Percentiles rank a stretch among this genome's conserved stretches.
These are phyloP conservation scores for Hydropsyche tenuis DNA, from an alignment of 1,140 invertebrate genomes.

Conservation along the genomic window DNA sequence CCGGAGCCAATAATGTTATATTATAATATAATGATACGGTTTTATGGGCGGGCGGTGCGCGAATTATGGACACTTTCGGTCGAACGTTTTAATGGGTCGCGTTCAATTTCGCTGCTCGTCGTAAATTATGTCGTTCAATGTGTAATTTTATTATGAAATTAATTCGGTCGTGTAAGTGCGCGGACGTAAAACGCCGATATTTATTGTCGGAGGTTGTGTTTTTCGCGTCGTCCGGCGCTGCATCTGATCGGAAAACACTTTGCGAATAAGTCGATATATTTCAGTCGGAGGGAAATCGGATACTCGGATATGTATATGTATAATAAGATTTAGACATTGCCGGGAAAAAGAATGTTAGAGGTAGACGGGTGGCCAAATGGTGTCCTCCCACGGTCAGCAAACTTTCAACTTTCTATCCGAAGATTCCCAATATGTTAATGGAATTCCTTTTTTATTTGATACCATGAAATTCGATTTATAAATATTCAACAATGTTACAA, in stretches of 20 bases:
- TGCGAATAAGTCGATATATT: constrained; percentile 46
- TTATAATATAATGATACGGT: too few relatives aligned
- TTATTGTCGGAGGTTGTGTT: neutral
- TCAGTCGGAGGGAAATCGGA: constrained; percentile 39
- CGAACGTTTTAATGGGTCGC: too few relatives aligned
- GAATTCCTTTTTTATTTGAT: neutral
- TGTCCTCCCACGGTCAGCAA: constrained; percentile 43
- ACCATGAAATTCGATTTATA: too few relatives aligned
- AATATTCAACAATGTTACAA: too few relatives aligned
- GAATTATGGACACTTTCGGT: too few relatives aligned
- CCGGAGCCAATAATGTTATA: too few relatives aligned
- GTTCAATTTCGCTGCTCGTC: too few relatives aligned
- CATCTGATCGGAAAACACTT: constrained; percentile 47
- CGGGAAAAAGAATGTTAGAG: constrained; percentile 38
- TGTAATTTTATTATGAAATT: too few relatives aligned
- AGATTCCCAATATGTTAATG: constrained; percentile 22
- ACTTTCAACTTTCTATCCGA: neutral
- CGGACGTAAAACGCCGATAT: neutral
- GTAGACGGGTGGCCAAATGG: constrained; percentile 40
- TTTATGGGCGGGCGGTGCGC: too few relatives aligned
- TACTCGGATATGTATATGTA: constrained; percentile 2
- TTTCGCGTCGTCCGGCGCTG: constrained; percentile 27
- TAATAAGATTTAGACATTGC: constrained; percentile 47
- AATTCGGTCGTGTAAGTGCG: too few relatives aligned
- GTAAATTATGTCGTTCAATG: too few relatives aligned